Conservation (phyloP, 92 coral and sea anemone species). For the Palythoa grandiflora region DNA sequence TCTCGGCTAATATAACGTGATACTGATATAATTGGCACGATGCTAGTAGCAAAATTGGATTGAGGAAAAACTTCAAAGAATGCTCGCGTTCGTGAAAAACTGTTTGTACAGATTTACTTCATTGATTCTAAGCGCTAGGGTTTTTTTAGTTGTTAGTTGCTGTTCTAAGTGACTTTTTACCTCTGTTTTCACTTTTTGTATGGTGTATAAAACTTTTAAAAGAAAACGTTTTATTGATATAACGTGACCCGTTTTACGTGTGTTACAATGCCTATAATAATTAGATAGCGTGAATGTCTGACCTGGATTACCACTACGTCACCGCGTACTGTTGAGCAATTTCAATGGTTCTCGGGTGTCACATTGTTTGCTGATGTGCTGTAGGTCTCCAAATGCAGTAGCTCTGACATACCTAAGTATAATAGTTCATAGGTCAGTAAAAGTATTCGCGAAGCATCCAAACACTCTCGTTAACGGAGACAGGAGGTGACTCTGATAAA, state of each 20-base stretch:
- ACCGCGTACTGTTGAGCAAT: neutral
- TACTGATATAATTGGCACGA: neutral
- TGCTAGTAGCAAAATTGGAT: neutral
- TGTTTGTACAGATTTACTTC: neutral
- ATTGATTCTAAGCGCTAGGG: neutral
- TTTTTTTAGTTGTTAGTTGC: neutral
- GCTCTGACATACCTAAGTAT: neutral
- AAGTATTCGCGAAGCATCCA: neutral
- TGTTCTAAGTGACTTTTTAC: neutral
- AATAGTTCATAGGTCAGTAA: neutral
- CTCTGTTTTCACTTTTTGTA: neutral
- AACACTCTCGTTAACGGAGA: neutral
- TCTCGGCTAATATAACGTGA: neutral
- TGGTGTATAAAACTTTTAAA: neutral
- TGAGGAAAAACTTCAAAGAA: neutral
- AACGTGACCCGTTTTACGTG: constrained; percentile 1
- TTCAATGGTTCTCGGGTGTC: constrained; percentile 6
- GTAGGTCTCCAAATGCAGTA: neutral
- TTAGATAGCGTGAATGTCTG: constrained; percentile 13
- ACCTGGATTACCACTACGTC: neutral
- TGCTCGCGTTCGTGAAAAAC: neutral
- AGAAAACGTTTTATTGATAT: constrained; percentile 1
- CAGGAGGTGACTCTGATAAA: neutral
- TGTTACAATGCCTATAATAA: neutral
- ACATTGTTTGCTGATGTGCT: neutral